These are phyloP conservation scores for Lota lota DNA, from an alignment of 2,113 vertebrate genomes.

Conservation along the genomic window DNA sequence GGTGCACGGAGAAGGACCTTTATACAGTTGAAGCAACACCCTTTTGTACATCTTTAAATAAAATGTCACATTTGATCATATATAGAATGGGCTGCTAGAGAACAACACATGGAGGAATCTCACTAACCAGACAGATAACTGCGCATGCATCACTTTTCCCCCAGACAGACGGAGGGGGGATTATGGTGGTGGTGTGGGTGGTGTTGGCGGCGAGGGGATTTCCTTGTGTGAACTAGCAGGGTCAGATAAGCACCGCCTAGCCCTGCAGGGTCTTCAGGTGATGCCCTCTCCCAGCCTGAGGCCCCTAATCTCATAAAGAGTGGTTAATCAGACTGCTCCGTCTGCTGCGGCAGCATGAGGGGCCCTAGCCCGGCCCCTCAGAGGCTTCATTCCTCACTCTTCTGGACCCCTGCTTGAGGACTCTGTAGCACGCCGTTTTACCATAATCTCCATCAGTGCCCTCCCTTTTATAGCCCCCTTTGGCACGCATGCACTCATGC, in stretches of 20 bases:
- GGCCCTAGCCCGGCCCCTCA: too few relatives aligned
- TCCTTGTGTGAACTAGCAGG: constrained; percentile 42
- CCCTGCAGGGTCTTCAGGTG: constrained; percentile 45
- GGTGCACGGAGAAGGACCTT: background rate
- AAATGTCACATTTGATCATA: constrained; percentile 32
- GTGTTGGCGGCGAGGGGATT: constrained; percentile 37
- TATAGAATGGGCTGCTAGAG: constrained; percentile 42
- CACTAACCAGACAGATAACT: constrained; percentile 51
- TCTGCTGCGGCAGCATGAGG: too few relatives aligned
- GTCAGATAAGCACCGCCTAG: constrained; percentile 52
- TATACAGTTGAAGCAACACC: too few relatives aligned
- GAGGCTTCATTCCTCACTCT: too few relatives aligned
- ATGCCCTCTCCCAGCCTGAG: constrained; percentile 48
- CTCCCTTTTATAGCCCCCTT: too few relatives aligned
- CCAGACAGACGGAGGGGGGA: constrained; percentile 18
- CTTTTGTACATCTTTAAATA: too few relatives aligned
- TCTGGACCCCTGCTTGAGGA: too few relatives aligned
- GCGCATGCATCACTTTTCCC: constrained; percentile 42
- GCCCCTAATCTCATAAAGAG: constrained; percentile 60
- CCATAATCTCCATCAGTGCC: too few relatives aligned
- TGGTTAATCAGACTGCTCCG: constrained; percentile 2
- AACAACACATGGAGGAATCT: constrained; percentile 45
- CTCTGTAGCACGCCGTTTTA: too few relatives aligned
- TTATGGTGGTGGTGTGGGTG: constrained; percentile 27
- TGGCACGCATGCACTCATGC: too few relatives aligned